Conservation (phyloP, 2,797 vertebrate species). For the Anas acuta region DNA sequence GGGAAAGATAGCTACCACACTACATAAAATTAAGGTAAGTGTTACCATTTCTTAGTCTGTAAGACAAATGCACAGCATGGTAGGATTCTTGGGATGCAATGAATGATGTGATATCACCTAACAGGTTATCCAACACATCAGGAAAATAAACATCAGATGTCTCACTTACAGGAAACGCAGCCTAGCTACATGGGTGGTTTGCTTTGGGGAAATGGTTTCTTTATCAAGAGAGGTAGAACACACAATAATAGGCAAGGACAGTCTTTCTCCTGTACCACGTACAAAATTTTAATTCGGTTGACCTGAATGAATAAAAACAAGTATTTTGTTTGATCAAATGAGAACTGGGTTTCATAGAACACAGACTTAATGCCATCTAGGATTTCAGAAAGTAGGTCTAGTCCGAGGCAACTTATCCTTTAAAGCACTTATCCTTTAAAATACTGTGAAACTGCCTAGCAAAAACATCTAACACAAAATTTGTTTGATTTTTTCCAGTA, state of each 20-base stretch:
- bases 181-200: neutral
- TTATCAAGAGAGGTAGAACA: neutral
- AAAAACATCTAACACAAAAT: neutral
- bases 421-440: neutral
- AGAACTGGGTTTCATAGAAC: neutral
- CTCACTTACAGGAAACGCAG: neutral
- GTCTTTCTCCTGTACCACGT: neutral
- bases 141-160: neutral
- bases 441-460: neutral
- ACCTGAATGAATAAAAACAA: neutral
- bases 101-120: neutral
- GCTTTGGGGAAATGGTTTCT: neutral
- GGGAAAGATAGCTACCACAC: neutral
- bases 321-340: neutral
- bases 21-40: neutral
- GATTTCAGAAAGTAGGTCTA: neutral
- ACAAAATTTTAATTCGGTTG: neutral
- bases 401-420: neutral
- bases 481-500: neutral
- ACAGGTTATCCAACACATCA: neutral
- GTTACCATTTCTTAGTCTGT: neutral
- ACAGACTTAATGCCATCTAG: neutral
- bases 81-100: neutral
- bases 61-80: neutral
- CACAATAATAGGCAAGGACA: neutral